phyloP scores from a whole-genome alignment of 2,113 vertebrate genomes.

The Vanacampus margaritifer region DNA sequence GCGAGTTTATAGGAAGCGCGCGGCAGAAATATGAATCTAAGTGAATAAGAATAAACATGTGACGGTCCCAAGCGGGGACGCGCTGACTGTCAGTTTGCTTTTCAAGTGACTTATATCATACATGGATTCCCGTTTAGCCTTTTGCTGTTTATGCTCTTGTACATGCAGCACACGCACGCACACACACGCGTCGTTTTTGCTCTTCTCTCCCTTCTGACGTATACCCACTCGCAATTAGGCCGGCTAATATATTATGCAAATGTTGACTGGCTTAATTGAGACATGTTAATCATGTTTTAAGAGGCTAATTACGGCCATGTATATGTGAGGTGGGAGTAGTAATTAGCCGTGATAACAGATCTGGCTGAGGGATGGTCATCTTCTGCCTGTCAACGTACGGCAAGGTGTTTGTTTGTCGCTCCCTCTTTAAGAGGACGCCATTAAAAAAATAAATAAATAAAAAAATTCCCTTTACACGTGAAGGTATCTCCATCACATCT shows the following conservation, averaged over 20 bases:
- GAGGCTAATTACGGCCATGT: constrained; percentile 99
- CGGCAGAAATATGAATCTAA: constrained; percentile 37
- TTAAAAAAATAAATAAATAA: no score
- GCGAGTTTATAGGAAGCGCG: constrained; percentile 45
- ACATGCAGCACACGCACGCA: constrained; percentile 46
- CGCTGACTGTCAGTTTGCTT: constrained; percentile 37
- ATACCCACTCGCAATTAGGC: constrained; percentile 89
- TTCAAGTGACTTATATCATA: constrained; percentile 48
- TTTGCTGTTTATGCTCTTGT: constrained; percentile 39
- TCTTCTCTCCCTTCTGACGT: constrained; percentile 79
- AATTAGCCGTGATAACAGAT: constrained; percentile 98
- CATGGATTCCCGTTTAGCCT: constrained; percentile 33
- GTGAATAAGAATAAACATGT: constrained; percentile 51
- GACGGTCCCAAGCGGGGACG: constrained; percentile 25
- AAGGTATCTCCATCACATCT: constrained; percentile 27
- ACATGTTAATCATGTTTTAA: constrained; percentile 99
- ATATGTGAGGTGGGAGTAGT: constrained; percentile 98
- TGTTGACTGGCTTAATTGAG: constrained; percentile 96
- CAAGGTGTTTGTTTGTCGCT: constrained; percentile 18
- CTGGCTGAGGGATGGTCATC: constrained; percentile 70
- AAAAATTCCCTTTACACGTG: no score
- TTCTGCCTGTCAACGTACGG: constrained; percentile 38
- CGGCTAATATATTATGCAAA: constrained; percentile 99
- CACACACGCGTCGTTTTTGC: constrained; percentile 46
- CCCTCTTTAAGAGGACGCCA: background rate